Evolutionary conservation across 2,888 invertebrate species (phyloP).

Genomic region (Glomeris marginata): DNA sequence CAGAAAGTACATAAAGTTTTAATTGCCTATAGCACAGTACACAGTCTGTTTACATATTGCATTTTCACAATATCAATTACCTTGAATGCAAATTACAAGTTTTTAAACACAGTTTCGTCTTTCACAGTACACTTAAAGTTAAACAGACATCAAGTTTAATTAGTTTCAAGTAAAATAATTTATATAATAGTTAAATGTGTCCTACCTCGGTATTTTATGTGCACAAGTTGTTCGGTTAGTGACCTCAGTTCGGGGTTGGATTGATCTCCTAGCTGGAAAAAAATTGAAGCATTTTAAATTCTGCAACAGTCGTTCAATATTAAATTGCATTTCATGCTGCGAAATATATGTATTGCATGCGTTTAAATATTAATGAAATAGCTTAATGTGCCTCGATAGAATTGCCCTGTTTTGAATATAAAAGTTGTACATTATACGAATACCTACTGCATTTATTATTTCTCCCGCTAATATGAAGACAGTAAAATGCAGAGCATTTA

Average conservation of each 20-base stretch:
- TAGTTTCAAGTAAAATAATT: no score
- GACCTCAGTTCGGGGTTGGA: slow-evolving; percentile 72
- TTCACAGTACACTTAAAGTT: no score
- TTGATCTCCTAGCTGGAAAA: slow-evolving; percentile 62
- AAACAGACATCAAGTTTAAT: no score
- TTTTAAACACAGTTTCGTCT: no score
- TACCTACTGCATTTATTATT: no score
- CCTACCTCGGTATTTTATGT: slow-evolving; percentile 72
- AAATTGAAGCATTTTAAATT: slow-evolving; percentile 1
- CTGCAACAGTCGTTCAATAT: no score
- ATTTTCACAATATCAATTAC: no score
- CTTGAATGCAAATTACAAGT: no score
- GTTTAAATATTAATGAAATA: neutral
- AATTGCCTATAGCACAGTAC: no score
- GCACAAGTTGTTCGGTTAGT: slow-evolving; percentile 72
- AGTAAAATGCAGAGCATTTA: neutral
- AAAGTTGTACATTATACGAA: neutral
- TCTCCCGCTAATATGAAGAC: neutral
- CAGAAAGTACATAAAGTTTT: no score
- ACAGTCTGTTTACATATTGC: no score
- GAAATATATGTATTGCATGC: neutral
- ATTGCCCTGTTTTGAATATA: slow-evolving; percentile 2
- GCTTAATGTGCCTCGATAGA: neutral
- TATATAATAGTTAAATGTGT: no score
- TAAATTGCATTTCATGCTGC: neutral